phyloP scores from a whole-genome alignment of 2,113 vertebrate genomes.

The Onychostoma macrolepis region DNA sequence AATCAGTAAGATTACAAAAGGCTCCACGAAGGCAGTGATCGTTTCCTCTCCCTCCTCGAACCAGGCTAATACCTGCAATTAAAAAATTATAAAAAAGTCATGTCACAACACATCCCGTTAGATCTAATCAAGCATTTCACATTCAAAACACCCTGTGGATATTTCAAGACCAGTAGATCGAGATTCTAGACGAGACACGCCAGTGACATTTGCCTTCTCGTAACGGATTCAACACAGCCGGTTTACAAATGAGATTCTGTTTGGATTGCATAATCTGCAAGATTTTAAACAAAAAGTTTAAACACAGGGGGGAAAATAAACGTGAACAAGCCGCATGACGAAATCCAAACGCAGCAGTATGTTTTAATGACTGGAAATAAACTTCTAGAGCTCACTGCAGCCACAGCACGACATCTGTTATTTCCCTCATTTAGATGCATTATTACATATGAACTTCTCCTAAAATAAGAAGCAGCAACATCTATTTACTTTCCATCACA shows the following conservation, averaged over 20 bases:
- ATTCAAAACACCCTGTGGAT: constrained; percentile 18
- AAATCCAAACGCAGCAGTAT: background rate
- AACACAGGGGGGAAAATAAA: background rate
- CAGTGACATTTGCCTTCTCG: background rate
- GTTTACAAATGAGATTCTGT: constrained; percentile 6
- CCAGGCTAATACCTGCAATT: constrained; percentile 95
- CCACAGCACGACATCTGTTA: background rate
- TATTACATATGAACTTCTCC: too few relatives aligned
- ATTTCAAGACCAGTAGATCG: constrained; percentile 20
- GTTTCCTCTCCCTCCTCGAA: constrained; percentile 99
- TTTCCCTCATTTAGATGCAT: constrained; percentile 7
- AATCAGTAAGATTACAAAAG: constrained; percentile 98
- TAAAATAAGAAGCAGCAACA: background rate
- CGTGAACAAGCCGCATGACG: background rate
- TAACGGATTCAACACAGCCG: background rate
- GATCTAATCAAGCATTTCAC: background rate
- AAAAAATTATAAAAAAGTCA: constrained; percentile 53
- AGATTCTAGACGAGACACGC: constrained; percentile 13
- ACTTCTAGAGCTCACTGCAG: background rate
- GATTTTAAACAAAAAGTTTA: background rate
- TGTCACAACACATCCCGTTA: constrained; percentile 36
- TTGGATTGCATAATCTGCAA: background rate
- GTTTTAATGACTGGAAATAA: constrained; percentile 19
- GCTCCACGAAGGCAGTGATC: constrained; percentile 98
- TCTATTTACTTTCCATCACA: background rate